Conservation (phyloP, 2,797 vertebrate species). For the Monodelphis domestica region DNA sequence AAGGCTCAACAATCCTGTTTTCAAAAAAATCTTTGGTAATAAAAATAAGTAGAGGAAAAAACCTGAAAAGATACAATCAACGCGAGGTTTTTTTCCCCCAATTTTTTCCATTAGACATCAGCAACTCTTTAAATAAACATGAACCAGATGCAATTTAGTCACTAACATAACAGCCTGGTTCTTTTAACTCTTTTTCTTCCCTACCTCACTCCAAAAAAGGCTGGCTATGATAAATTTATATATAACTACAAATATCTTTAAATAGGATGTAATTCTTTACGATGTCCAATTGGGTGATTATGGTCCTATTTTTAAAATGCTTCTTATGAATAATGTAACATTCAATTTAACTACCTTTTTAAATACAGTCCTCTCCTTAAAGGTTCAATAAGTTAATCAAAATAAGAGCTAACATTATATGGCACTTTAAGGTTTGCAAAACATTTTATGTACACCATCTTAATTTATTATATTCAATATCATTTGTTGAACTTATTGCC, state of each 20-base stretch:
- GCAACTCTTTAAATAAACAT: conserved; percentile 42
- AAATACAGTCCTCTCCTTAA: background rate
- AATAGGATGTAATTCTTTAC: conserved; percentile 29
- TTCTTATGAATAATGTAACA: background rate
- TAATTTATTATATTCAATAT: background rate
- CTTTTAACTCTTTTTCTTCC: conserved; percentile 35
- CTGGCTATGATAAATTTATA: background rate
- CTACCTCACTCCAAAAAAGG: conserved; percentile 23
- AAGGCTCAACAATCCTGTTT: background rate
- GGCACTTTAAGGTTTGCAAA: background rate
- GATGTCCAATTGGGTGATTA: background rate
- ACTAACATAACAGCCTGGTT: conserved; percentile 23
- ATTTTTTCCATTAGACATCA: conserved; percentile 1
- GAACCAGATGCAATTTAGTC: conserved; percentile 45
- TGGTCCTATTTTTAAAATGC: background rate
- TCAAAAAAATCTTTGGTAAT: conserved; percentile 50
- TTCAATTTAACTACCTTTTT: background rate
- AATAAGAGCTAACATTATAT: background rate
- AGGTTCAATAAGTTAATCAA: background rate
- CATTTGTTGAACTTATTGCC: background rate
- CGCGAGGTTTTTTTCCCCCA: conserved; percentile 3
- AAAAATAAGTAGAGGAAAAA: conserved; percentile 44
- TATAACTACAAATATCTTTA: conserved; percentile 37
- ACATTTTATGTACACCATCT: background rate
- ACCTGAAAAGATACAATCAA: conserved; percentile 29